These are phyloP conservation scores for Atherinosoma microstoma DNA, from an alignment of 2,797 vertebrate species.

Conservation along the genomic window DNA sequence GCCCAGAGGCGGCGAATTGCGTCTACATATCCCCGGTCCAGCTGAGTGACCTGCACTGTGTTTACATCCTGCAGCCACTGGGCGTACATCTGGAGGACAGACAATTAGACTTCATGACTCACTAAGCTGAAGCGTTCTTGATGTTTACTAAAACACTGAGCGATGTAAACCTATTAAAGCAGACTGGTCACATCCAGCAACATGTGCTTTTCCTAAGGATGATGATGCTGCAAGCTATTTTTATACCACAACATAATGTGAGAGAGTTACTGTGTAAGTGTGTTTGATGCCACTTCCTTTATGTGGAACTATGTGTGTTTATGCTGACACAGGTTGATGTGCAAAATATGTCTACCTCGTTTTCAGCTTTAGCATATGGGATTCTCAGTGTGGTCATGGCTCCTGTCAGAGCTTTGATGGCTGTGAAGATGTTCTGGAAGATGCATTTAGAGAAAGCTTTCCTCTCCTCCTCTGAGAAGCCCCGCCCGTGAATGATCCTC, in stretches of 20 bases:
- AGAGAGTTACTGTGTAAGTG: background rate
- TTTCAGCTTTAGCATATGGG: conserved; percentile 80
- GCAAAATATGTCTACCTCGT: conserved; percentile 71
- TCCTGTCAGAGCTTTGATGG: conserved; percentile 79
- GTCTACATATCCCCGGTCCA: conserved; percentile 74
- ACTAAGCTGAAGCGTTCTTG: background rate
- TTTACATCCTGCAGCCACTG: conserved; percentile 75
- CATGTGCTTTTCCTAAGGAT: background rate
- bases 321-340: background rate
- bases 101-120: background rate
- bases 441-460: conserved; percentile 81
- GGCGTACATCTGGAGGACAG: conserved; percentile 70
- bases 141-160: conserved; percentile 1
- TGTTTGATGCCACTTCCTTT: conserved; percentile 10
- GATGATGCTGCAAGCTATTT: conserved; percentile 3
- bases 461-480: conserved; percentile 84
- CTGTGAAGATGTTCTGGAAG: conserved; percentile 86
- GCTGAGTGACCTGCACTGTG: conserved; percentile 70
- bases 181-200: background rate
- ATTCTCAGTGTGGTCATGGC: conserved; percentile 83
- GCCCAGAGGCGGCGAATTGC: conserved; percentile 82
- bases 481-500: conserved; percentile 86
- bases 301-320: background rate
- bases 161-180: background rate
- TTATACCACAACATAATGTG: background rate